Conservation (phyloP, 2,113 vertebrate genomes). For the Arizona elegans region DNA sequence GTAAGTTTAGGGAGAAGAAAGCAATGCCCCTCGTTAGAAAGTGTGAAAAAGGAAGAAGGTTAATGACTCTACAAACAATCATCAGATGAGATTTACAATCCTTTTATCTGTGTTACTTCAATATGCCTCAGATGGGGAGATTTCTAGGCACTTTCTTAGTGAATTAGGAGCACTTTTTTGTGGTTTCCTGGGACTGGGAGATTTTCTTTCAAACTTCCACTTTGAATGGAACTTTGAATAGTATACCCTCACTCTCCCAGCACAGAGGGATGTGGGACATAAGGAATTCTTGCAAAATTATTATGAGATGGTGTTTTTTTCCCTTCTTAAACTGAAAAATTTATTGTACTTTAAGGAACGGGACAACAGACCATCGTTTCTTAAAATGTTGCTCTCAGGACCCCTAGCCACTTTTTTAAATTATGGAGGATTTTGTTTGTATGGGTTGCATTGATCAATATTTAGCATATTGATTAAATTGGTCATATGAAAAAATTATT, state of each 20-base stretch:
- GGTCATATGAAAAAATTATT: not conserved
- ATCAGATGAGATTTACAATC: slow-evolving; percentile 39
- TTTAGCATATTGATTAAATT: not conserved
- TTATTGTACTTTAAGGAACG: slow-evolving; percentile 6
- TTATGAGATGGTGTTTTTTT: slow-evolving; percentile 25
- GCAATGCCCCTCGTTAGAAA: slow-evolving; percentile 38
- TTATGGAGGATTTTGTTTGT: not conserved
- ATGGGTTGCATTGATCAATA: not conserved
- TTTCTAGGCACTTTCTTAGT: not conserved
- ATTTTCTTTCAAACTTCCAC: not conserved
- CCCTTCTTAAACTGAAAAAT: slow-evolving; percentile 26
- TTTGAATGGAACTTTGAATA: too few relatives aligned
- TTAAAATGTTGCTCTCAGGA: not conserved
- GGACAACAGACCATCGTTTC: not conserved
- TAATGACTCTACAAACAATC: slow-evolving; percentile 68
- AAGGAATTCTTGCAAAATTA: not conserved
- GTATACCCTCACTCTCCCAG: not conserved
- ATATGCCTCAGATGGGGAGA: slow-evolving; percentile 9
- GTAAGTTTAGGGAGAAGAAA: slow-evolving; percentile 60
- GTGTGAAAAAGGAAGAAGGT: slow-evolving; percentile 53
- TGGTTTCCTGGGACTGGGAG: not conserved
- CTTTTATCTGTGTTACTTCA: not conserved
- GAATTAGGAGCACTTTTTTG: not conserved
- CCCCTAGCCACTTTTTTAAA: not conserved
- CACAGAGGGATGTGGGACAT: not conserved